Base-by-base conservation (phyloP, 2,113 vertebrate genomes). In the Ctenodactylus gundi region DNA sequence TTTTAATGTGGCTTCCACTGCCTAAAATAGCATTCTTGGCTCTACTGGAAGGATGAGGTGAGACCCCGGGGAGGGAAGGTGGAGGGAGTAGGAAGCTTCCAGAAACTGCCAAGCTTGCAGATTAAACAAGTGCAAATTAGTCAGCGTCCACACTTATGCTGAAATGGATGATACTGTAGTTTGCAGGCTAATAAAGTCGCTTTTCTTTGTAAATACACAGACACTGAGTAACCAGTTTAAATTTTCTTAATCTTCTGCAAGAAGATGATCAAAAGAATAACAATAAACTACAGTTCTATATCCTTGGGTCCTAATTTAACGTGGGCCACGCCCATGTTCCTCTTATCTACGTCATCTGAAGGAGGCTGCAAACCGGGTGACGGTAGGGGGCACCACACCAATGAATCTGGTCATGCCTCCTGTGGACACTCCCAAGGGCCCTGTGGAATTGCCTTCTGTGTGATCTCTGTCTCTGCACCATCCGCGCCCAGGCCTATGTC, bases 101-200 rank as follows among this genome's bases (percentile, higher is more conserved):
- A 86, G 36, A 95, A 97, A 94, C 25, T 91, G 75, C 85, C 78
- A 89, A 65, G 29, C 55, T 92, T 94, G 78, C 83, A 89, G 93
- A 95, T 96, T 87, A 94, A 91, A 88, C 57, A 86, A 94, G 64
- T 67, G 57, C 85, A 95, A 95, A 94, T 94, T 95, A 95, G 83
- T 93, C 86, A 91, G 58, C 73, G 77, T 94, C 94, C 80, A 91
- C 36, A 67, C 91, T 91, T 67, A 91, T 87, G 89, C 89, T 84
- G 39, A 84, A 95, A 86, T 85, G 76, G 80, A 76, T 21, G 21
- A 73, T 44, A 89, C 57, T 91, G 85, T 67, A 83, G 57, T 94
- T 65, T 96, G 70, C 49, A 93, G 87, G 83, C 55, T 88, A 91
- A 96, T 91, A 86, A 85, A 67, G 58, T 70, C 4, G 39, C 14